Evolutionary conservation across 2,113 vertebrate species (phyloP).

Genomic region (Cryptotis parvus): DNA sequence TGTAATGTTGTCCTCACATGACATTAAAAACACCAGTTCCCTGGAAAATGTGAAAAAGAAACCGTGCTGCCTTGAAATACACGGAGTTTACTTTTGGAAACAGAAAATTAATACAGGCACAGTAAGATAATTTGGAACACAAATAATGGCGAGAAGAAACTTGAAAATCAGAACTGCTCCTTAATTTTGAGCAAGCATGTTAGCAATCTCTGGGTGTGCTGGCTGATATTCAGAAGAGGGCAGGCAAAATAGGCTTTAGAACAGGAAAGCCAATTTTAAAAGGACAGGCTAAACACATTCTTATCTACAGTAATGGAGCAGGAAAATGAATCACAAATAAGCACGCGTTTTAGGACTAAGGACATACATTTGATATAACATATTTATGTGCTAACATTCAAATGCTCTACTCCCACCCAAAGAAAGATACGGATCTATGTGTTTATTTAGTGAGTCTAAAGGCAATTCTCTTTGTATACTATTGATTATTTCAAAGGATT

Average conservation of each 20-base stretch:
- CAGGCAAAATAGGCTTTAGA: slow-evolving; percentile 42
- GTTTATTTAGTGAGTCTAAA: neutral
- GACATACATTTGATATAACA: neutral
- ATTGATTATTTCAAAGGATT: slow-evolving; percentile 54
- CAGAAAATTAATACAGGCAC: slow-evolving; percentile 81
- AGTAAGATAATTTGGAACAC: slow-evolving; percentile 80
- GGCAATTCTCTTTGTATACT: slow-evolving; percentile 26
- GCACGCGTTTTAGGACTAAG: neutral
- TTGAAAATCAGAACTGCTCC: slow-evolving; percentile 70
- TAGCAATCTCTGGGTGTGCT: slow-evolving; percentile 45
- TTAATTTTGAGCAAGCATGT: slow-evolving; percentile 68
- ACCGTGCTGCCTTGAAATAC: slow-evolving; percentile 80
- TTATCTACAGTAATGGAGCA: neutral
- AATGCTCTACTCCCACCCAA: neutral
- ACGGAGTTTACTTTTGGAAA: slow-evolving; percentile 81
- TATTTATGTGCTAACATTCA: slow-evolving; percentile 7
- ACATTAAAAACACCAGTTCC: slow-evolving; percentile 85
- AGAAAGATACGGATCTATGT: neutral
- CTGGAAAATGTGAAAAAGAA: slow-evolving; percentile 84
- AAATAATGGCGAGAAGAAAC: slow-evolving; percentile 78
- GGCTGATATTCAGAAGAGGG: slow-evolving; percentile 67
- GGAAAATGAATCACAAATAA: slow-evolving; percentile 12
- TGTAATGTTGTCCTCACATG: slow-evolving; percentile 85
- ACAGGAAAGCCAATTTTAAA: slow-evolving; percentile 32
- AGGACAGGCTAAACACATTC: slow-evolving; percentile 27